These are phyloP conservation scores for Eumeta japonica DNA, from an alignment of 1,140 invertebrate genomes.

Conservation along the genomic window DNA sequence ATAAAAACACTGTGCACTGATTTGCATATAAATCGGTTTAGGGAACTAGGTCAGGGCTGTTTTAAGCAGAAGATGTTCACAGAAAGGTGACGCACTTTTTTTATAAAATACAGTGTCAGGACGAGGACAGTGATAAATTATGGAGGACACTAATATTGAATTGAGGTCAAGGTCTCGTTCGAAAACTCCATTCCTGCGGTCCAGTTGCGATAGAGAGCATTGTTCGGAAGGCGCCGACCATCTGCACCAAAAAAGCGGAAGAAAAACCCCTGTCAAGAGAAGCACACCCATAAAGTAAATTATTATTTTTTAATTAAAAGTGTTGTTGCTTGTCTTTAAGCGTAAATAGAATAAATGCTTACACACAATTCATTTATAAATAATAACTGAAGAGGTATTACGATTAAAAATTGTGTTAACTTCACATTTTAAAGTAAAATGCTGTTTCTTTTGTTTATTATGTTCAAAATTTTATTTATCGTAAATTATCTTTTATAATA, in stretches of 20 bases:
- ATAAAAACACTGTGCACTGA: slow-evolving; percentile 27
- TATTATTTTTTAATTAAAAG: slow-evolving; percentile 16
- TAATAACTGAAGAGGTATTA: slow-evolving; percentile 4
- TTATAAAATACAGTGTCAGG: slow-evolving; percentile 11
- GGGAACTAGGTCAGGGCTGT: slow-evolving; percentile 17
- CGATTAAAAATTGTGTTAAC: slow-evolving; percentile 14
- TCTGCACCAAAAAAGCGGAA: slow-evolving; percentile 45
- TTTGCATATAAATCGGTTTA: slow-evolving; percentile 24
- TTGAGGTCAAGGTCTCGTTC: slow-evolving; percentile 62
- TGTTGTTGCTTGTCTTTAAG: slow-evolving; percentile 5
- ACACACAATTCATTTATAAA: slow-evolving; percentile 9
- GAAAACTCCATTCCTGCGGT: slow-evolving; percentile 61
- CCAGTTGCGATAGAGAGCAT: slow-evolving; percentile 57
- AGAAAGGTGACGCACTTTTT: slow-evolving; percentile 17
- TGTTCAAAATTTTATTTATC: too few species aligned
- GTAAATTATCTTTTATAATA: too few species aligned
- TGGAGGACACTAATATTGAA: slow-evolving; percentile 45
- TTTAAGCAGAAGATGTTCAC: slow-evolving; percentile 19
- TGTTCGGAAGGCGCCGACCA: slow-evolving; percentile 53
- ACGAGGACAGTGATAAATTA: slow-evolving; percentile 16
- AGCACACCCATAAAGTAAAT: slow-evolving; percentile 59
- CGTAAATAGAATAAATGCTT: too few species aligned
- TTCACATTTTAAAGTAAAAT: too few species aligned
- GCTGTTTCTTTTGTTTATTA: too few species aligned
- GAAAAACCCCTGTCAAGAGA: slow-evolving; percentile 49